Evolutionary conservation across 2,888 invertebrate species (phyloP), one percentile per base, ranked within the genome.

Genomic region (Mythimna ferrago): DNA sequence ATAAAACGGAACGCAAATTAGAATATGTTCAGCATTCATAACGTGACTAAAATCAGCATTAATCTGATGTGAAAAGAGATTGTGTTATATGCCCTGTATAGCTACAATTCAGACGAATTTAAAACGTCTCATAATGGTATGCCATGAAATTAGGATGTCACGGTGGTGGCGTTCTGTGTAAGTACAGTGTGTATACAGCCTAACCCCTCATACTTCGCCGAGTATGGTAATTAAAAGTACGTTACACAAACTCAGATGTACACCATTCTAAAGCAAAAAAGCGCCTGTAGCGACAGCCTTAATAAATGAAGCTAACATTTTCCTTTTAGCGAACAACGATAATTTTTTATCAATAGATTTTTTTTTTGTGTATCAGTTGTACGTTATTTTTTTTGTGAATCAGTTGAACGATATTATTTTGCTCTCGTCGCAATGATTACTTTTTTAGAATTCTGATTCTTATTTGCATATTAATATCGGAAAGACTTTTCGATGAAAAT

Each of bases 201-300:
- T 83, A 83, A 80, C 68, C 75, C 81, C 66, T 77, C 74, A 76
- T 77, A 81, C 83, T 80, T 63, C 77, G 71, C 56, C 54, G 74
- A 81, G 80, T 80, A 78, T 71, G 79, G 84, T 85, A 87, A 86
- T 87, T 87, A 87, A 87, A 85, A 87, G 80, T 85, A 83, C 78
- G 84, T 81, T 73, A 70, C 48, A 61, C 56, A 67, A 79, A 73
- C 75, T 82, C 73, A 35, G 66, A 69, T 77, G 76, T 80, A 76
- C 76, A 66, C 67, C 69, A 80, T 78, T 80, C 64, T 57, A 68
- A 80, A 73, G 71, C 60, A 66, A 77, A 78, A 86, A 78, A 78
- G 56, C 62, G 68, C 73, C 62, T 61, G 61, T 63, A 78, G 66
- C 66, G 61, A 71, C 70, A 53, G 41, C 60, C 56, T 60, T 79